Evolutionary conservation across 2,113 vertebrate genomes (phyloP).

Genomic region (Nibea coibor): DNA sequence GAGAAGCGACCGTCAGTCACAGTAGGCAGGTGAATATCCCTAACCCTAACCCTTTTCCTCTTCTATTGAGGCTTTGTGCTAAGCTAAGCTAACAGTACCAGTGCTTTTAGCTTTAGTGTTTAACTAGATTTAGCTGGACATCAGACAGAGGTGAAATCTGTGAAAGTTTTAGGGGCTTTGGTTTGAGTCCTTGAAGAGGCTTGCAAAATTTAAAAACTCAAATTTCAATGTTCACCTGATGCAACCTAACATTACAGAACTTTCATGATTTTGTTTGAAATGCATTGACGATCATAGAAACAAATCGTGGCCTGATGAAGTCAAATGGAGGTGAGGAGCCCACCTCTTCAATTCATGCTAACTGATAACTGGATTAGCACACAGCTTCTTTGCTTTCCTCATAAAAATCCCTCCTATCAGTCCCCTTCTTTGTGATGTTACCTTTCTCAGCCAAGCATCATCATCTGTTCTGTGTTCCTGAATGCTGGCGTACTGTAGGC

Average conservation of each 20-base stretch:
- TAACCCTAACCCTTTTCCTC: no score
- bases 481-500: constrained; percentile 1
- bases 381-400: neutral
- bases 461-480: constrained; percentile 29
- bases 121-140: neutral
- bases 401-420: constrained; percentile 41
- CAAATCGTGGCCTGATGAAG: no score
- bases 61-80: no score
- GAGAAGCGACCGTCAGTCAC: neutral
- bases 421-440: constrained; percentile 15
- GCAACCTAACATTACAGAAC: no score
- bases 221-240: no score
- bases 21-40: constrained; percentile 4
- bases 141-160: no score
- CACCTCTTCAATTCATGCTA: neutral
- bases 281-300: no score
- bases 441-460: constrained; percentile 29
- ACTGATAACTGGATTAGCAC: neutral
- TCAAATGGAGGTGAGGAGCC: no score
- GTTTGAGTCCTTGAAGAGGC: neutral
- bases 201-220: no score
- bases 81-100: neutral
- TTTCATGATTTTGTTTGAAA: no score
- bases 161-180: neutral
- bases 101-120: neutral